Percentiles rank a stretch among this genome's conserved stretches.
These are phyloP conservation scores for Clamator glandarius DNA, from an alignment of 2,797 vertebrate genomes.

Conservation along the genomic window DNA sequence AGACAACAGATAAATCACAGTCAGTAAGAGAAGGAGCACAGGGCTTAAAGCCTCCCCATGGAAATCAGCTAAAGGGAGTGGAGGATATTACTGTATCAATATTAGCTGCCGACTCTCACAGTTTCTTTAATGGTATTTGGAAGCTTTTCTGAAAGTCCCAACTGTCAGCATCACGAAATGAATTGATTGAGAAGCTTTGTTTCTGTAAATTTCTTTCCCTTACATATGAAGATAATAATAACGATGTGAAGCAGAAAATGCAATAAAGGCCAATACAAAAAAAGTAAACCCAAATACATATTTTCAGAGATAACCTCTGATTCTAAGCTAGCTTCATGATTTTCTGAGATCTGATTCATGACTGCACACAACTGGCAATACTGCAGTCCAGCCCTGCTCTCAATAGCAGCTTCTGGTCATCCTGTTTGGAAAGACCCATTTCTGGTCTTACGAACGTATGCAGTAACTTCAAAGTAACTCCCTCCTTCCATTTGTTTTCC, in stretches of 20 bases:
- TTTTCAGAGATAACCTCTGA: neutral
- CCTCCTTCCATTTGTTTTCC: neutral
- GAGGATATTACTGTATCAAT: neutral
- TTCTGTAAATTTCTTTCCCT: neutral
- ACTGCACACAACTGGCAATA: neutral
- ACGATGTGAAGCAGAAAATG: conserved; percentile 1
- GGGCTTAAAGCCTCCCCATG: neutral
- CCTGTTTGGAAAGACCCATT: neutral
- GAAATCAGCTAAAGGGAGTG: neutral
- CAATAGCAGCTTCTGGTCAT: neutral
- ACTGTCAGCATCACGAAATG: neutral
- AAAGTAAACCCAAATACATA: neutral
- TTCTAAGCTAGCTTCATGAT: neutral
- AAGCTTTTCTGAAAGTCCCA: neutral
- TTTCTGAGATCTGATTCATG: neutral
- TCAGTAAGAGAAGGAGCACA: neutral
- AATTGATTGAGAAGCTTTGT: neutral
- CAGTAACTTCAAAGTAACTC: neutral
- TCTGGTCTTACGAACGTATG: neutral
- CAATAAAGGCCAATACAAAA: neutral
- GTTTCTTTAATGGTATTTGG: conserved; percentile 13
- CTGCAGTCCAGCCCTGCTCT: neutral
- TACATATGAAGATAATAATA: neutral
- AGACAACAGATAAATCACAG: neutral
- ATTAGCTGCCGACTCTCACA: neutral